Conservation (phyloP, 2,888 invertebrate species). For the Drosophila longiperda region DNA sequence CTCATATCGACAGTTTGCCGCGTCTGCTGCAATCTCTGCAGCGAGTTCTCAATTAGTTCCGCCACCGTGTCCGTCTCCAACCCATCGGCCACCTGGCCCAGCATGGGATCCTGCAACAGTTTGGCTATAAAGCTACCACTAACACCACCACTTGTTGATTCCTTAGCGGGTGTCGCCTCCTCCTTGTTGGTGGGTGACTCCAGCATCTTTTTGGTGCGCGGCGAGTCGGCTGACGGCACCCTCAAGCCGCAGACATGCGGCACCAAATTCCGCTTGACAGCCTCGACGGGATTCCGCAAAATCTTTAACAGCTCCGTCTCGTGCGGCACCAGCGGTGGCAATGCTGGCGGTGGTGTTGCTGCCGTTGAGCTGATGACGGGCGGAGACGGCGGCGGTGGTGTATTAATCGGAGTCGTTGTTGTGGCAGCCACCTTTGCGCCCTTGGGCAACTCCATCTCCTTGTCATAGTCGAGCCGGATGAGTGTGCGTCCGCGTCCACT, state of each 20-base stretch:
- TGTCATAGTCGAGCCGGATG: slow-evolving; percentile 83
- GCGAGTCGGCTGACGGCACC: slow-evolving; percentile 67
- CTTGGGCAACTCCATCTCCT: slow-evolving; percentile 71
- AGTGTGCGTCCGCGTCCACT: slow-evolving; percentile 82
- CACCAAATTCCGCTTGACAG: slow-evolving; percentile 90
- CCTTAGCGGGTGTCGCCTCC: slow-evolving; percentile 5
- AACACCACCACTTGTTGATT: slow-evolving; percentile 74
- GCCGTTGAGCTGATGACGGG: slow-evolving; percentile 61
- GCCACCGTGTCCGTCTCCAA: slow-evolving; percentile 88
- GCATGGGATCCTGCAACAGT: slow-evolving; percentile 88
- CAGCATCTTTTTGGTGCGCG: slow-evolving; percentile 84
- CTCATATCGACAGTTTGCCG: slow-evolving; percentile 82
- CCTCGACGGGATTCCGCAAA: slow-evolving; percentile 90
- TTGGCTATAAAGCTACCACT: slow-evolving; percentile 86
- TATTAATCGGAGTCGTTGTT: slow-evolving; percentile 65
- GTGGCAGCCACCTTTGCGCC: slow-evolving; percentile 39
- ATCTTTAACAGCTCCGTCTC: slow-evolving; percentile 87
- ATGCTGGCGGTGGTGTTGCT: slow-evolving; percentile 31
- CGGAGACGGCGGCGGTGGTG: slow-evolving; percentile 48
- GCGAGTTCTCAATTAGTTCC: slow-evolving; percentile 89
- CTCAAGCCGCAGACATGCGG: slow-evolving; percentile 91
- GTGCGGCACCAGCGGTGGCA: slow-evolving; percentile 72
- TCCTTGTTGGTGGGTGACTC: slow-evolving; percentile 27
- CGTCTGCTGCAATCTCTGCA: slow-evolving; percentile 86
- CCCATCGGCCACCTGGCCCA: slow-evolving; percentile 88